A percentile compares a stretch with the other conserved stretches of the same genome.
These are phyloP conservation scores for Chrysemys picta DNA, from an alignment of 2,113 vertebrate genomes.

Conservation along the genomic window DNA sequence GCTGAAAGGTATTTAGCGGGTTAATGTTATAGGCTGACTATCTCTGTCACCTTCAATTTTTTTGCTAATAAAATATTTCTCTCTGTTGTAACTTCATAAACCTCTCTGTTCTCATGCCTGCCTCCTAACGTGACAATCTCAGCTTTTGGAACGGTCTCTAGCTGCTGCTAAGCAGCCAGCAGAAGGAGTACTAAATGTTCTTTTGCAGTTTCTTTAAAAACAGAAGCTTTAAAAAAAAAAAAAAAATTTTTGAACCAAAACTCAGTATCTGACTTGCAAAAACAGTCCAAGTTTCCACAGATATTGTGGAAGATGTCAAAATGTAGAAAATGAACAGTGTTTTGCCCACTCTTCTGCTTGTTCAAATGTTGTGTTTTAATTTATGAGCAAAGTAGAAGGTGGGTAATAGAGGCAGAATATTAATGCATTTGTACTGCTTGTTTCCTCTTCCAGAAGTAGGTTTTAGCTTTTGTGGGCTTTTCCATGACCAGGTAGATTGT, in stretches of 20 bases:
- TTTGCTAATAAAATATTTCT: not conserved
- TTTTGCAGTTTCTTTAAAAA: slow-evolving; percentile 18
- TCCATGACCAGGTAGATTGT: not conserved
- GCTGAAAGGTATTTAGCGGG: not conserved
- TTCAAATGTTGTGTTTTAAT: not conserved
- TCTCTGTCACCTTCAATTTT: not conserved
- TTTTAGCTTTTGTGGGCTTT: not conserved
- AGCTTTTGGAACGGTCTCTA: slow-evolving; percentile 3
- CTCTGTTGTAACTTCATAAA: not conserved
- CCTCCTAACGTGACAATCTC: not conserved
- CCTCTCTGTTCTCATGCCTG: not conserved
- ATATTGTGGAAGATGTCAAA: not conserved
- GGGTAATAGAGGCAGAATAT: not conserved
- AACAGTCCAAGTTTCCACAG: not conserved
- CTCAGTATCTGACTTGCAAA: not conserved
- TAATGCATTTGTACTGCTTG: not conserved
- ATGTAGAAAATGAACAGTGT: not conserved
- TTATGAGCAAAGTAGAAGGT: not conserved
- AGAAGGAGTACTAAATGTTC: slow-evolving; percentile 43
- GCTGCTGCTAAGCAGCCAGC: slow-evolving; percentile 43
- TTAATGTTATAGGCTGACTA: not conserved
- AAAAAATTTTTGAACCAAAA: not conserved
- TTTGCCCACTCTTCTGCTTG: too few species aligned
- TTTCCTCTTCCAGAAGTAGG: not conserved
- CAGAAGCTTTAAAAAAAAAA: not conserved